Percentiles rank a stretch among this genome's conserved stretches.
Conservation (phyloP, 2,888 invertebrate species). For the Pachydiplax longipennis region DNA sequence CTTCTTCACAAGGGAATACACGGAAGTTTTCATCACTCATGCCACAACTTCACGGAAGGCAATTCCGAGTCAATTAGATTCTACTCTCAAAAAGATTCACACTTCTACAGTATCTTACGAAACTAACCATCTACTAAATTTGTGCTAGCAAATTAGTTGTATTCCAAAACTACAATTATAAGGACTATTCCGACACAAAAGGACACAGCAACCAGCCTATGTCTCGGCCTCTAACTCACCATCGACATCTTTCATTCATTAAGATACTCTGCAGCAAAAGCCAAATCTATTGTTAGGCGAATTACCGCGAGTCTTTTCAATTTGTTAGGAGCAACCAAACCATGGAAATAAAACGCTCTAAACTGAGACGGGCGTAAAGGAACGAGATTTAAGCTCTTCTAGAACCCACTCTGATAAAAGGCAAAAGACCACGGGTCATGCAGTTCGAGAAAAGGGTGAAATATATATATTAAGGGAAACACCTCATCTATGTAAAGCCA, state of each 20-base stretch:
- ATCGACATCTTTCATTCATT: background rate
- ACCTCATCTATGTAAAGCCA: constrained; percentile 24
- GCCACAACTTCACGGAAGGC: background rate
- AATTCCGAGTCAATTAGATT: background rate
- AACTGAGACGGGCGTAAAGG: background rate
- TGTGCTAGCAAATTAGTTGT: constrained; percentile 6
- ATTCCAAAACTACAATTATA: background rate
- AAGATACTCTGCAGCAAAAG: background rate
- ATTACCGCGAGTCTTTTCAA: background rate
- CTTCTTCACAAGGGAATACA: background rate
- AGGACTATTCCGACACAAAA: background rate
- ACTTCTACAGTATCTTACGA: background rate
- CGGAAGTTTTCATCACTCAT: background rate
- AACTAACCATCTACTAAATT: background rate
- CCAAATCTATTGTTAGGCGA: background rate
- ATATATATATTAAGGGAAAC: background rate
- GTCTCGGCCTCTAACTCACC: background rate
- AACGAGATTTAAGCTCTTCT: too few relatives aligned
- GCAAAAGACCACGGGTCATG: constrained; percentile 7
- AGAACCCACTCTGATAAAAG: too few relatives aligned
- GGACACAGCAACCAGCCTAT: background rate
- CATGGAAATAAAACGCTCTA: background rate
- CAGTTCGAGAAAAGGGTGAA: background rate
- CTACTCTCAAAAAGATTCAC: background rate
- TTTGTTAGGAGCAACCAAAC: constrained; percentile 3